Base-by-base conservation (phyloP, 2,888 invertebrate species). In the Cryptus armator region DNA sequence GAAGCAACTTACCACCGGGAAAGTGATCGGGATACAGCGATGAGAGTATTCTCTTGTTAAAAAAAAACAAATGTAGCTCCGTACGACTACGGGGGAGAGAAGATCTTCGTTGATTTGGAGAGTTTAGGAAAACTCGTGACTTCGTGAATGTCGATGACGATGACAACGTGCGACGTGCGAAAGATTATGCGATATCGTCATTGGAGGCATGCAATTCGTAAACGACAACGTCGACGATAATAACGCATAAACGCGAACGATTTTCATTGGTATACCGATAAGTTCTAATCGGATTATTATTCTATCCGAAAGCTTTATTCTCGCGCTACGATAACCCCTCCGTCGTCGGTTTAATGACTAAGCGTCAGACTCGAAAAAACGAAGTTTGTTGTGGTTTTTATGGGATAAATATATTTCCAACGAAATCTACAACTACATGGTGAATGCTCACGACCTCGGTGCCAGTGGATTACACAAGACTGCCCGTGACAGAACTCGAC, bases 381-480 rank as follows among this genome's bases (percentile, higher is more conserved):
- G 0, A 37, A 37, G 37, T 37, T 9, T 37, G 37, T 37, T 37
- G 37, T 37, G 6, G 5, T 62, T 14, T 62, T 29, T n/a, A 29
- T 29, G 62, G 9, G 32, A 32, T 29, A n/a, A 62, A 12, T 37
- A 9, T 37, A 37, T 37, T 37, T 37, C 37, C 37, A 37, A 37
- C 37, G 37, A 37, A 7, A 37, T 37, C 37, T 37, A 37, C 37
- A 9, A 32, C 67, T 67, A 67, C 67, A 67, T 46, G 67, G 44
- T 67, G 16, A 43, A 67, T 43, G 16, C 19, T 67, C 67, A 16
- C 44, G 44, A 16, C 19, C 44, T 77, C 44, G 64, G 74, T 79
- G 76, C 79, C 29, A 84, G 78, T 77, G 81, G 24, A 66, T 87
- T 86, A 85, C 86, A 81, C 86, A 85, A 86, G 85, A 85, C 67